Percentiles rank a stretch among this genome's conserved stretches.
phyloP scores from a whole-genome alignment of 2,113 vertebrate genomes.

The Triplophysa rosa region DNA sequence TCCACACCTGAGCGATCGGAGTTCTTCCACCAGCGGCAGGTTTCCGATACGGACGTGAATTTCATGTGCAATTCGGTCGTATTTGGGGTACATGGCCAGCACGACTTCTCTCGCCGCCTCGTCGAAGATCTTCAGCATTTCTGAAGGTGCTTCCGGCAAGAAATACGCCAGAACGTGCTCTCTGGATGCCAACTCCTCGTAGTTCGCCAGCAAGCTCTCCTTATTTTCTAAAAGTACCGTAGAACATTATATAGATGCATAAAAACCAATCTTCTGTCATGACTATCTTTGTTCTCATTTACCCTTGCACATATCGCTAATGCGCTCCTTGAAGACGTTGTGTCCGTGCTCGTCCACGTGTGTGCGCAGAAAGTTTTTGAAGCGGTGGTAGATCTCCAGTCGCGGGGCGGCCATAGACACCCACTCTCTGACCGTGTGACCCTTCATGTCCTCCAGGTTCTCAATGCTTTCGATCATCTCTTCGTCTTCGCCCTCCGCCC shows the following conservation, averaged over 20 bases:
- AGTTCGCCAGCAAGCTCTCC: slow-evolving; percentile 94
- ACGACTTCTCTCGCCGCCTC: slow-evolving; percentile 96
- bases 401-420: slow-evolving; percentile 93
- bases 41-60: slow-evolving; percentile 95
- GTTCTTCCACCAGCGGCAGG: slow-evolving; percentile 93
- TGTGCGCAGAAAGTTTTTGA: slow-evolving; percentile 96
- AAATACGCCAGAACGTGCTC: slow-evolving; percentile 97
- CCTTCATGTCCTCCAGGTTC: slow-evolving; percentile 98
- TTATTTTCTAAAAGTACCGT: slow-evolving; percentile 82
- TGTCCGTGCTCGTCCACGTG: slow-evolving; percentile 93
- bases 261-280: no score
- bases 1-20: slow-evolving; percentile 87
- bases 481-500: slow-evolving; percentile 83
- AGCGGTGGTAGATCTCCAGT: slow-evolving; percentile 96
- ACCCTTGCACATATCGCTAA: slow-evolving; percentile 99
- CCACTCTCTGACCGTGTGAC: slow-evolving; percentile 94
- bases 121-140: slow-evolving; percentile 96
- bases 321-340: slow-evolving; percentile 97
- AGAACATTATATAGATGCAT: not conserved
- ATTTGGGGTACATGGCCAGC: slow-evolving; percentile 97
- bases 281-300: not conserved
- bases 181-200: slow-evolving; percentile 91
- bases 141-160: slow-evolving; percentile 90
- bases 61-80: slow-evolving; percentile 88
- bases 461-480: slow-evolving; percentile 99